Conservation (phyloP, 2,113 vertebrate genomes). For the Hypanus sabinus region DNA sequence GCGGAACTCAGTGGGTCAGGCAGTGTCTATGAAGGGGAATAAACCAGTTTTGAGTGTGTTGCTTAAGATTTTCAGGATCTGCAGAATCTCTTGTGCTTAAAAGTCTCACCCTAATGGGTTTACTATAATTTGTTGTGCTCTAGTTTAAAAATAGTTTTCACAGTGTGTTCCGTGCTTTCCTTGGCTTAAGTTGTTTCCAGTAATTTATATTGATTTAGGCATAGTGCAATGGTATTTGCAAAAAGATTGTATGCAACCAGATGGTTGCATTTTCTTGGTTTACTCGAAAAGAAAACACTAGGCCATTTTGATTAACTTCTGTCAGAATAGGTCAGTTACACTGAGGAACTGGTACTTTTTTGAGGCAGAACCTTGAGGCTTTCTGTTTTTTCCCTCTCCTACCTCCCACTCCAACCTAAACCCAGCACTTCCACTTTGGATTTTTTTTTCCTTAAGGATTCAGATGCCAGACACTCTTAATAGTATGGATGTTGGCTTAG, state of each 20-base stretch:
- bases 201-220: too few species aligned
- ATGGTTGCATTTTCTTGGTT: too few species aligned
- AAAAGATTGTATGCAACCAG: neutral
- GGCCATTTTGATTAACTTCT: neutral
- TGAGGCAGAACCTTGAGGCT: neutral
- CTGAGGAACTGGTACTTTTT: neutral
- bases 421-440: neutral
- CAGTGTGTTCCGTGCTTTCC: neutral
- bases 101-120: neutral
- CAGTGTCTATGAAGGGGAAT: too few species aligned
- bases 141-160: neutral
- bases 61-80: too few species aligned
- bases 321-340: too few species aligned
- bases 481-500: neutral
- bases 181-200: neutral
- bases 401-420: neutral
- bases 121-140: neutral
- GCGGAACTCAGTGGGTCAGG: too few species aligned
- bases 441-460: neutral
- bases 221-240: neutral
- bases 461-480: neutral
- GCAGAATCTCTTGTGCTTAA: too few species aligned
- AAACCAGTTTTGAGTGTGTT: too few species aligned
- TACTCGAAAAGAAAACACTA: neutral
- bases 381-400: neutral